These are phyloP conservation scores for Variabilichromis moorii DNA, from an alignment of 2,113 vertebrate species.

Conservation along the genomic window DNA sequence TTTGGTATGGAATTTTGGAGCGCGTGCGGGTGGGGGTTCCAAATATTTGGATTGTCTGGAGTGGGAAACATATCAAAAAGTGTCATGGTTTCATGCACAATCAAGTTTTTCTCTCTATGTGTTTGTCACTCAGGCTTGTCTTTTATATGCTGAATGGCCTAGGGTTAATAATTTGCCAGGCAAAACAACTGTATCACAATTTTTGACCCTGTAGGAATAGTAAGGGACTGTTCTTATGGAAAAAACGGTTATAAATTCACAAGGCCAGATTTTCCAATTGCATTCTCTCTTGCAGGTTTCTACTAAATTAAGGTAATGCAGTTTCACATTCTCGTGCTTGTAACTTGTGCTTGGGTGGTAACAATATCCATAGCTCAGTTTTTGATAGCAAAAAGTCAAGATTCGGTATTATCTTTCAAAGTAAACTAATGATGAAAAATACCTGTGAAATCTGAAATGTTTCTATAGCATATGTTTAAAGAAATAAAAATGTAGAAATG, in stretches of 20 bases:
- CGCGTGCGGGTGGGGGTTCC: neutral
- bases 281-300: neutral
- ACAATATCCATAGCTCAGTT: neutral
- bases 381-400: neutral
- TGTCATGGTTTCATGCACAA: neutral
- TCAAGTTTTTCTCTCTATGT: neutral
- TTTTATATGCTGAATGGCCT: neutral
- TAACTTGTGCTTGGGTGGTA: neutral
- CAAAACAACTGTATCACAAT: neutral
- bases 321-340: neutral
- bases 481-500: neutral
- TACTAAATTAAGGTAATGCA: neutral
- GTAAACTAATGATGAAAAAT: neutral
- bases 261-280: neutral
- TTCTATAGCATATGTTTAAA: neutral
- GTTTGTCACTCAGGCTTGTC: constrained; percentile 14
- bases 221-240: neutral
- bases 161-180: constrained; percentile 4
- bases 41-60: constrained; percentile 22
- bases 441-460: neutral
- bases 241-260: neutral
- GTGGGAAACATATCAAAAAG: constrained; percentile 1
- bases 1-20: neutral
- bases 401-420: neutral
- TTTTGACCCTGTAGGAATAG: neutral